Conservation (phyloP, 2,113 vertebrate genomes). For the Myrmophylax atrothorax region DNA sequence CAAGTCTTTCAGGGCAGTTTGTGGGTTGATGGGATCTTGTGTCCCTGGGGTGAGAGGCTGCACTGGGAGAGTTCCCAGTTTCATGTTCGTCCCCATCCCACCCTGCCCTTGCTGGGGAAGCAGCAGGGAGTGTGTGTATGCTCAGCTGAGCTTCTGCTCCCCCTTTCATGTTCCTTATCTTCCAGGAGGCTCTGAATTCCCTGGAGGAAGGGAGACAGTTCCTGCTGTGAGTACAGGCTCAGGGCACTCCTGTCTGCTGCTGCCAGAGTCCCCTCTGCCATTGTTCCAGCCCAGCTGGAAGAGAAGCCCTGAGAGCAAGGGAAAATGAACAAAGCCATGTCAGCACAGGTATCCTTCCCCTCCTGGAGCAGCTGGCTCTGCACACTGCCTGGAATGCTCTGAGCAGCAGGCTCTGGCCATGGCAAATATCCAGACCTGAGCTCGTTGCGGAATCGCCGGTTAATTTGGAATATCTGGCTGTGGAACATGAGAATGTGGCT, state of each 20-base stretch:
- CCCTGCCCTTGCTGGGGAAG: background rate
- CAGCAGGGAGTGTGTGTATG: background rate
- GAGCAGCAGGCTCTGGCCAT: background rate
- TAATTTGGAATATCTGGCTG: background rate
- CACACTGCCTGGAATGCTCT: background rate
- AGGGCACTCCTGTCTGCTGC: background rate
- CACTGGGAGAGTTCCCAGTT: background rate
- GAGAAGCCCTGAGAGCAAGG: conserved; percentile 2
- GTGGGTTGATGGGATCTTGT: background rate
- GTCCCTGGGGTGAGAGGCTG: background rate
- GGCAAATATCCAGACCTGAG: background rate
- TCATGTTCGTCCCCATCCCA: background rate
- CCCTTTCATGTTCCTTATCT: background rate
- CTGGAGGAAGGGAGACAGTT: background rate
- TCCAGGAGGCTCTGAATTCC: background rate
- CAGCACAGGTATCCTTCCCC: background rate
- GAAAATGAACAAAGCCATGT: background rate
- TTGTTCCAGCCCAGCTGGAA: background rate
- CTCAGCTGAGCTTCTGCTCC: background rate
- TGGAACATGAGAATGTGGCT: background rate
- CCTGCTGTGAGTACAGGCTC: background rate
- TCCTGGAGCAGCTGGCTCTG: background rate
- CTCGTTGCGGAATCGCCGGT: background rate
- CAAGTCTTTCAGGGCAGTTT: background rate
- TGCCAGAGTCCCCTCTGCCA: background rate